phyloP scores from a whole-genome alignment of 2,888 invertebrate genomes.

The Rhorus exstirpatorius region DNA sequence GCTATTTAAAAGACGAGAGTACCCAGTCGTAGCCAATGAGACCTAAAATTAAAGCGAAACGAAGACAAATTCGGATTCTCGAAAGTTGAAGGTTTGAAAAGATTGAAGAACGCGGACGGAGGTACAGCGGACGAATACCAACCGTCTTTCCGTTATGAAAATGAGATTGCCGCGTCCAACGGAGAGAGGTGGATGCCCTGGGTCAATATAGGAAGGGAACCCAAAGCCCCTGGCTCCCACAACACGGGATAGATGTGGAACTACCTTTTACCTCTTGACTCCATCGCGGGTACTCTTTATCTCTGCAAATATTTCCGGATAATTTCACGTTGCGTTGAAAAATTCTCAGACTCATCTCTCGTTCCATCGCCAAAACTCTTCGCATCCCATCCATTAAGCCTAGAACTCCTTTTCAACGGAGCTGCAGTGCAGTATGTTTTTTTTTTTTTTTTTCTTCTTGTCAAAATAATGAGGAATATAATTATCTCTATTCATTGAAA shows the following conservation, averaged over 20 bases:
- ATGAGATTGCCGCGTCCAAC: constrained; percentile 54
- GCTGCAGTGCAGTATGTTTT: too few relatives aligned
- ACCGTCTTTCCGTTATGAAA: constrained; percentile 57
- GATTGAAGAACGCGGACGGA: constrained; percentile 24
- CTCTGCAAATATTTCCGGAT: constrained; percentile 67
- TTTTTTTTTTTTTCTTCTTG: too few relatives aligned
- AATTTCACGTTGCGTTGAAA: constrained; percentile 54
- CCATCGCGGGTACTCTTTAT: constrained; percentile 48
- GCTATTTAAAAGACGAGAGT: constrained; percentile 47
- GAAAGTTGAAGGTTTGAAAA: constrained; percentile 51
- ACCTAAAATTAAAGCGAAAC: constrained; percentile 81
- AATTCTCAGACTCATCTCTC: constrained; percentile 45
- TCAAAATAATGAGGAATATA: constrained; percentile 22
- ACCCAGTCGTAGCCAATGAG: constrained; percentile 72
- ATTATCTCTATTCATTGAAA: constrained; percentile 33
- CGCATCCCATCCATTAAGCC: constrained; percentile 27
- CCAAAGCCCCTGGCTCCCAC: constrained; percentile 11
- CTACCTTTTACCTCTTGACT: constrained; percentile 51
- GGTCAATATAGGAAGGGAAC: constrained; percentile 61
- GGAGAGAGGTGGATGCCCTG: constrained; percentile 61
- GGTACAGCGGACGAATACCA: constrained; percentile 52
- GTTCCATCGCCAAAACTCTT: constrained; percentile 10
- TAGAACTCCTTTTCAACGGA: constrained; percentile 25
- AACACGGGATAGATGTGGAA: not conserved
- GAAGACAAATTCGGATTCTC: constrained; percentile 55